Evolutionary conservation across 2,888 invertebrate species (phyloP).

Genomic region (Polydrusus cervinus): DNA sequence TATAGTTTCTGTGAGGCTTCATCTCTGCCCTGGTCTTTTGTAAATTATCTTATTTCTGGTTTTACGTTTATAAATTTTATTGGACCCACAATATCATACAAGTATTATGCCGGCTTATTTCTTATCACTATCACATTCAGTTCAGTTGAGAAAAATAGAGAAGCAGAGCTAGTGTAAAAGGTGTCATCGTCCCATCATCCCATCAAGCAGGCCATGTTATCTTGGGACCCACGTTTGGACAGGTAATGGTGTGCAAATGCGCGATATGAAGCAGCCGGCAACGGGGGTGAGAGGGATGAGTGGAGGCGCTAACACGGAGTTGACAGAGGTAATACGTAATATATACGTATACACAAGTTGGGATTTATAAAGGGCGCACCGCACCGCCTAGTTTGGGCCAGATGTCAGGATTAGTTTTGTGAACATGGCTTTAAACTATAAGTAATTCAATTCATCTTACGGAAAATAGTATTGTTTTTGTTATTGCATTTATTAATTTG

Average conservation of each 20-base stretch:
- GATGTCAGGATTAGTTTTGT: not conserved
- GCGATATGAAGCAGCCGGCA: slow-evolving; percentile 63
- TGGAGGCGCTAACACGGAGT: slow-evolving; percentile 27
- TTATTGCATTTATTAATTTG: too few relatives aligned
- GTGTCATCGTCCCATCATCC: not conserved
- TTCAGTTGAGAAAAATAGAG: slow-evolving; percentile 16
- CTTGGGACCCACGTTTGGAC: slow-evolving; percentile 64
- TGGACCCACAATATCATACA: too few relatives aligned
- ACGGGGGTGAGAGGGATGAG: slow-evolving; percentile 25
- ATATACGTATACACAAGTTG: slow-evolving; percentile 14
- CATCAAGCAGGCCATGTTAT: slow-evolving; percentile 57
- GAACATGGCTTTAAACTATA: not conserved
- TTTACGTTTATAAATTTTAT: too few relatives aligned
- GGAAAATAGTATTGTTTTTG: too few relatives aligned
- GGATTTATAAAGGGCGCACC: slow-evolving; percentile 29
- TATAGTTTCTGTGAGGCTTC: too few relatives aligned
- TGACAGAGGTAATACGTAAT: slow-evolving; percentile 26
- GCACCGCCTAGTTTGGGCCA: slow-evolving; percentile 14
- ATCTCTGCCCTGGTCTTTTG: too few relatives aligned
- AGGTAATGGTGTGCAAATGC: slow-evolving; percentile 71
- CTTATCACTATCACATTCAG: too few relatives aligned
- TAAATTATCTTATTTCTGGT: too few relatives aligned
- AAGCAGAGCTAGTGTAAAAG: slow-evolving; percentile 7
- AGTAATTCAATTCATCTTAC: too few relatives aligned
- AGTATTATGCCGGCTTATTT: too few relatives aligned